A percentile compares a stretch with the other conserved stretches of the same genome.
These are phyloP conservation scores for Pocillopora verrucosa DNA, from an alignment of 64 coral and sea anemone species.

Conservation along the genomic window DNA sequence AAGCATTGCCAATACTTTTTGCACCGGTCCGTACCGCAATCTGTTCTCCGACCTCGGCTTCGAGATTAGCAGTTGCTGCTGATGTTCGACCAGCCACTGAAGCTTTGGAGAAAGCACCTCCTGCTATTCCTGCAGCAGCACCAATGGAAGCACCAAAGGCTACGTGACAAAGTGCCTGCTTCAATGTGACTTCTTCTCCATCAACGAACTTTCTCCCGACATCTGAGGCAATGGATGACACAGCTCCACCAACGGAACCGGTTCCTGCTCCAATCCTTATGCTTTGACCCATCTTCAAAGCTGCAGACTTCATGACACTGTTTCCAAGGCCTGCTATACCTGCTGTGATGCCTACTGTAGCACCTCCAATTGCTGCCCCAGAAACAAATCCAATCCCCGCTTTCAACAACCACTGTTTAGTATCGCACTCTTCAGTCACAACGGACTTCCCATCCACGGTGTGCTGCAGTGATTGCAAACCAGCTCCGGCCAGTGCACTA, in stretches of 20 bases:
- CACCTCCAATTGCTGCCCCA: slow-evolving; percentile 45
- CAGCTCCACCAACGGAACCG: slow-evolving; percentile 31
- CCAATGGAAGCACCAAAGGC: slow-evolving; percentile 23
- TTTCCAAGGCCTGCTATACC: slow-evolving; percentile 43
- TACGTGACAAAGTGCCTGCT: slow-evolving; percentile 1
- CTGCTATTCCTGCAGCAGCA: slow-evolving; percentile 15
- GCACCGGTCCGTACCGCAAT: slow-evolving; percentile 25
- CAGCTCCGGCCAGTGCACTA: slow-evolving; percentile 28
- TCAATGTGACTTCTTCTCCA: slow-evolving; percentile 37
- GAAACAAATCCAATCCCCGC: slow-evolving; percentile 23
- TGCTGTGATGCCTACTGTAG: slow-evolving; percentile 43
- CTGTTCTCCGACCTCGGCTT: slow-evolving; percentile 40
- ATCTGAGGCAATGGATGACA: slow-evolving; percentile 28
- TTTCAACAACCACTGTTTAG: background rate
- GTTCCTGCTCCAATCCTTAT: slow-evolving; percentile 30
- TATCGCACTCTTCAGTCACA: slow-evolving; percentile 11
- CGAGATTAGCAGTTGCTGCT: slow-evolving; percentile 32
- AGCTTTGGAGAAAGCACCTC: slow-evolving; percentile 44
- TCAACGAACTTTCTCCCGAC: slow-evolving; percentile 17
- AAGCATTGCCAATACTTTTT: background rate
- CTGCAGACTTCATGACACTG: slow-evolving; percentile 24
- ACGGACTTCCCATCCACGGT: slow-evolving; percentile 24
- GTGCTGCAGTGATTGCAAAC: background rate
- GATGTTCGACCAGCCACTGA: background rate
- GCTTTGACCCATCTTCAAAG: slow-evolving; percentile 8